A percentile compares a stretch with the other conserved stretches of the same genome.
Conservation (phyloP, 1,140 invertebrate species). For the Drosophila ohnishii region DNA sequence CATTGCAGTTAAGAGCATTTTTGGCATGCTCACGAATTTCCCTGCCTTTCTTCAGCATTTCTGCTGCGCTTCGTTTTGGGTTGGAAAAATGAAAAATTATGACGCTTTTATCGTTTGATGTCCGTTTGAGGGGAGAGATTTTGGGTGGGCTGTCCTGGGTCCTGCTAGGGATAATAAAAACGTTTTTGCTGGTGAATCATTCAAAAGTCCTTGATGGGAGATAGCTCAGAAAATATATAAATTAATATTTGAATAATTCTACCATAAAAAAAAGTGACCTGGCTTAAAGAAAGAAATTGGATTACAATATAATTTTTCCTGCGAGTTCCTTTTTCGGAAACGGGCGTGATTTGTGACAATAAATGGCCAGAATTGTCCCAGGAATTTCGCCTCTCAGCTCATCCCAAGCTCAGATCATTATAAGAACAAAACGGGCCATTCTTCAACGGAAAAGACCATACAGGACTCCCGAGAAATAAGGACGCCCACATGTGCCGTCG, state of each 20-base stretch:
- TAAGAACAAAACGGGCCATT: slow-evolving; percentile 21
- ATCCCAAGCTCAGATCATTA: slow-evolving; percentile 49
- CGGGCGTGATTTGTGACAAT: slow-evolving; percentile 46
- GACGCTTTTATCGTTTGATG: slow-evolving; percentile 25
- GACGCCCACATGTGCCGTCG: slow-evolving; percentile 47
- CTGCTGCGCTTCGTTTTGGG: slow-evolving; percentile 27
- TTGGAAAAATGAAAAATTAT: slow-evolving; percentile 64
- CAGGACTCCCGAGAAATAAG: slow-evolving; percentile 11
- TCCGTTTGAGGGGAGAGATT: background rate
- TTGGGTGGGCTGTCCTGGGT: background rate
- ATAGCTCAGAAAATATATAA: background rate
- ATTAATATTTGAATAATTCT: background rate
- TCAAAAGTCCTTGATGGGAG: background rate
- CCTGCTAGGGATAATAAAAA: slow-evolving; percentile 22
- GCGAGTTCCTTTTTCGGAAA: background rate
- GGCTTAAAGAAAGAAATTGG: background rate
- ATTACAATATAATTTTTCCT: slow-evolving; percentile 16
- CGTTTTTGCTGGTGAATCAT: background rate
- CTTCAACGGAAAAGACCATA: slow-evolving; percentile 4
- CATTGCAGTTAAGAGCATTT: slow-evolving; percentile 80
- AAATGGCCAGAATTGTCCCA: slow-evolving; percentile 42
- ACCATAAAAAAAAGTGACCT: background rate
- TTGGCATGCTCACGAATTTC: slow-evolving; percentile 73
- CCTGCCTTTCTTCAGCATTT: slow-evolving; percentile 2
- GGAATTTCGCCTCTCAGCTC: slow-evolving; percentile 26